phyloP scores from a whole-genome alignment of 1,140 invertebrate species.

The Wiebesia pumilae region DNA sequence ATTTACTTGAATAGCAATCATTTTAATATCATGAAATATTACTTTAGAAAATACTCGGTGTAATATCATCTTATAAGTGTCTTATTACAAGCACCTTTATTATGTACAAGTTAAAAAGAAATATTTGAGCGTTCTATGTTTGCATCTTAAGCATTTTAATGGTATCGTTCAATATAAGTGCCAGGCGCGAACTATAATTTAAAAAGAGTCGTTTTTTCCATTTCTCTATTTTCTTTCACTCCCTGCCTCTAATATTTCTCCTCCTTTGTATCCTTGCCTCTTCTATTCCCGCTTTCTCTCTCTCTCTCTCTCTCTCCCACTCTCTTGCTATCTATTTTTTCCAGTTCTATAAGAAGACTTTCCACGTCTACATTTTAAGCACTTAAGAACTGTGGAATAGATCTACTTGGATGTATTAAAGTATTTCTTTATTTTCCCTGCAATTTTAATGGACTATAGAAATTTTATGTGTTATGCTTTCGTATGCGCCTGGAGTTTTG shows the following conservation, averaged over 20 bases:
- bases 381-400: no score
- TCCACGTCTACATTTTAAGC: no score
- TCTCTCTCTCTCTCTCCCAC: not conserved
- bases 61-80: not conserved
- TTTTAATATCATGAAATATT: not conserved
- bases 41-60: not conserved
- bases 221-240: not conserved
- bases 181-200: slow-evolving; percentile 2
- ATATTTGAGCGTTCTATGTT: not conserved
- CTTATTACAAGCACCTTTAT: not conserved
- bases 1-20: not conserved
- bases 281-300: not conserved
- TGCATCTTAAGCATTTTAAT: slow-evolving; percentile 34
- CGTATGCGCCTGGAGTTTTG: not conserved
- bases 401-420: no score
- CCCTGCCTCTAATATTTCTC: not conserved
- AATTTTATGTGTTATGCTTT: not conserved
- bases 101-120: slow-evolving; percentile 7
- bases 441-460: not conserved
- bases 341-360: not conserved
- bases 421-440: not conserved
- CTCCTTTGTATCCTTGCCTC: not conserved
- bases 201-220: not conserved
- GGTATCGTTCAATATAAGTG: slow-evolving; percentile 16
- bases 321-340: not conserved